Conservation (phyloP, 2,113 vertebrate genomes). For the Hoplias malabaricus region DNA sequence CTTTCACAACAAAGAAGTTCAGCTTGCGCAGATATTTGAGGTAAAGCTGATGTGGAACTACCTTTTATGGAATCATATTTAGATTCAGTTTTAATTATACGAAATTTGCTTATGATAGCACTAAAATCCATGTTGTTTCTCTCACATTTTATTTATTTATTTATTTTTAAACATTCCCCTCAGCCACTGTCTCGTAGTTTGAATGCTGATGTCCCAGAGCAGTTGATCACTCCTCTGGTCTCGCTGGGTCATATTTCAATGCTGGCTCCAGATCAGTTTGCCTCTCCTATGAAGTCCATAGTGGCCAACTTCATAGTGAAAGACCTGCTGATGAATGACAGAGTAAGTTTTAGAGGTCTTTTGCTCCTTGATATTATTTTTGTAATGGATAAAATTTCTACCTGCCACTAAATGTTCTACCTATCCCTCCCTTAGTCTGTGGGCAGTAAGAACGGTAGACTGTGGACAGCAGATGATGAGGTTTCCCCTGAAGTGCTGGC, state of each 20-base stretch:
- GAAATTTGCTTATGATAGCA: neutral
- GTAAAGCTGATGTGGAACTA: no score
- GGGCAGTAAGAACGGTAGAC: conserved; percentile 96
- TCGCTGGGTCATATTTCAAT: conserved; percentile 98
- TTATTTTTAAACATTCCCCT: neutral
- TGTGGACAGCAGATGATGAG: conserved; percentile 96
- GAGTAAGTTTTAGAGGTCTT: conserved; percentile 74
- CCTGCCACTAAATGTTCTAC: neutral
- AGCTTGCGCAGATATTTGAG: conserved; percentile 98
- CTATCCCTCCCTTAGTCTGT: conserved; percentile 78
- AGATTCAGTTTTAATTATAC: neutral
- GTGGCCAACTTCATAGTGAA: conserved; percentile 99
- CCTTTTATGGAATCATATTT: no score
- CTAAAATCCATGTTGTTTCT: neutral
- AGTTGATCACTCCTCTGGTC: conserved; percentile 95
- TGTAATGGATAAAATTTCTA: neutral
- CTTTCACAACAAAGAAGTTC: conserved; percentile 98
- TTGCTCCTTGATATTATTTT: neutral
- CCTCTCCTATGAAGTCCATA: conserved; percentile 99
- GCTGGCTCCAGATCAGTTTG: conserved; percentile 98
- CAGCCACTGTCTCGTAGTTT: conserved; percentile 97
- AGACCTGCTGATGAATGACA: conserved; percentile 97
- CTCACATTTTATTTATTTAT: neutral
- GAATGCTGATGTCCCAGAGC: conserved; percentile 96
- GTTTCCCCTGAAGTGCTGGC: conserved; percentile 96